These are phyloP conservation scores for Listrodromus nycthemerus DNA, from an alignment of 2,888 invertebrate genomes.

Conservation along the genomic window DNA sequence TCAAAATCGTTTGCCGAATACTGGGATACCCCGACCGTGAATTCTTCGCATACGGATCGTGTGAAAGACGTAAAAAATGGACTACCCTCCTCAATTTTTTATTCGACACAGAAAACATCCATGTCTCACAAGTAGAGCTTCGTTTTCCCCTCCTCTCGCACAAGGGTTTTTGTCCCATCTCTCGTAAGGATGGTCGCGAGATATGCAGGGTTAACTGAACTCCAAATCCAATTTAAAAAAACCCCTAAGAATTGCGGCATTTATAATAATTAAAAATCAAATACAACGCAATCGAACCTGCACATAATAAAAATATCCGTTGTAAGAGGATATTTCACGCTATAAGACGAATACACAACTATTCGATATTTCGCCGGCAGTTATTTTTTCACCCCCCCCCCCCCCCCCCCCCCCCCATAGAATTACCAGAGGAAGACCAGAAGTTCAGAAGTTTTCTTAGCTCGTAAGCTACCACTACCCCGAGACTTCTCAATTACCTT, in stretches of 20 bases:
- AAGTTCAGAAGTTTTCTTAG: conserved; percentile 54
- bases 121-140: too few relatives aligned
- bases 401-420: background rate
- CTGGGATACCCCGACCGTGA: background rate
- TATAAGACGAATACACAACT: background rate
- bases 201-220: too few relatives aligned
- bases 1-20: conserved; percentile 29
- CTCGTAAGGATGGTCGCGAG: too few relatives aligned
- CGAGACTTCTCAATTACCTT: conserved; percentile 64
- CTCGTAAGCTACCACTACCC: conserved; percentile 27
- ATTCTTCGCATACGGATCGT: background rate
- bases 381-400: conserved; percentile 3
- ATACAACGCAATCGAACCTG: background rate
- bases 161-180: too few relatives aligned
- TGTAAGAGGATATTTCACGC: background rate
- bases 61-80: background rate
- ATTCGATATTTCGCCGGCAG: conserved; percentile 19
- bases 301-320: too few relatives aligned
- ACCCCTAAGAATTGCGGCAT: background rate
- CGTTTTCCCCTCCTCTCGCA: too few relatives aligned
- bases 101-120: too few relatives aligned
- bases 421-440: conserved; percentile 26
- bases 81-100: too few relatives aligned
- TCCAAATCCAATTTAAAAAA: too few relatives aligned
- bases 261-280: background rate